A percentile compares a stretch with the other conserved stretches of the same genome.
These are phyloP conservation scores for Sminthurinus aureus DNA, from an alignment of 2,888 invertebrate species.

Conservation along the genomic window DNA sequence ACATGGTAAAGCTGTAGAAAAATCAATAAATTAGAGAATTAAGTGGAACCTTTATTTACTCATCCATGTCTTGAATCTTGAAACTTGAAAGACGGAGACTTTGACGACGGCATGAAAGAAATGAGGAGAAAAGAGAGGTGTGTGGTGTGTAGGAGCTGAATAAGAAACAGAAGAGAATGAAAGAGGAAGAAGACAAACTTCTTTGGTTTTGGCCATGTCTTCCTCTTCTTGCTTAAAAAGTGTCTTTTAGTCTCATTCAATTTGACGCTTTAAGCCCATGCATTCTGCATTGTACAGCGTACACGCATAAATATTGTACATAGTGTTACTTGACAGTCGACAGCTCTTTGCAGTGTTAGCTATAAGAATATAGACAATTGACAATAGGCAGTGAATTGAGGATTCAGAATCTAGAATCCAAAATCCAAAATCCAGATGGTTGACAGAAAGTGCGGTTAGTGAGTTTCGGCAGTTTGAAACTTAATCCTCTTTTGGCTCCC, in stretches of 20 bases:
- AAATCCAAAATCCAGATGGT: slow-evolving; percentile 17
- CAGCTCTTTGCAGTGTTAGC: too few relatives aligned
- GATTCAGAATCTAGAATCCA: neutral
- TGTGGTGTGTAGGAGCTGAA: too few relatives aligned
- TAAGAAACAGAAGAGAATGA: too few relatives aligned
- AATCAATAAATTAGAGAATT: slow-evolving; percentile 20
- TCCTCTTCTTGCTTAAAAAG: neutral
- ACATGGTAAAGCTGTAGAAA: neutral
- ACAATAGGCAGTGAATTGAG: too few relatives aligned
- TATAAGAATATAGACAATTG: too few relatives aligned
- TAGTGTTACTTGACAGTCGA: too few relatives aligned
- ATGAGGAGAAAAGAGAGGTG: neutral
- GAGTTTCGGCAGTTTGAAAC: slow-evolving; percentile 14
- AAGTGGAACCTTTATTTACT: slow-evolving; percentile 8
- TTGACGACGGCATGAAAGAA: neutral
- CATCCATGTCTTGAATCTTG: neutral
- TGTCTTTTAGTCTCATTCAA: slow-evolving; percentile 21
- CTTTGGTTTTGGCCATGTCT: too few relatives aligned
- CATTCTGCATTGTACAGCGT: too few relatives aligned
- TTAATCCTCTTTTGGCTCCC: slow-evolving; percentile 26
- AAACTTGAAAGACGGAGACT: too few relatives aligned
- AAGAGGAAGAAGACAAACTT: too few relatives aligned
- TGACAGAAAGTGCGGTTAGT: neutral
- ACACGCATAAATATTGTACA: too few relatives aligned
- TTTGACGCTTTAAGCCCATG: slow-evolving; percentile 11